Evolutionary conservation across 2,113 vertebrate genomes (phyloP).

Genomic region (Thamnaconus septentrionalis): DNA sequence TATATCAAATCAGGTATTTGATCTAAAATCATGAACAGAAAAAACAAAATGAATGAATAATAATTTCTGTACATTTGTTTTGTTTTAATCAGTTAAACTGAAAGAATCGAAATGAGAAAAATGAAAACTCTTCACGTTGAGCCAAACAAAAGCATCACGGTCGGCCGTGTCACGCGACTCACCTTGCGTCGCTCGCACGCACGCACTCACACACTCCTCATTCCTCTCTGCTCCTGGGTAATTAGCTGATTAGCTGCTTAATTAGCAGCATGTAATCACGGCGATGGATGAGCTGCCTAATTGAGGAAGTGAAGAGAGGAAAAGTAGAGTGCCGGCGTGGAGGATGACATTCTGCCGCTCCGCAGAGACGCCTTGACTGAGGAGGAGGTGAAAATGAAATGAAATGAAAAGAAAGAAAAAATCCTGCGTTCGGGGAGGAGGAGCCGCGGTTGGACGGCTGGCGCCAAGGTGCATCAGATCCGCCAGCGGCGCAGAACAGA

Average conservation of each 20-base stretch:
- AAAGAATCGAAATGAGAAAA: too few relatives aligned
- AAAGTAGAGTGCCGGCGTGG: slow-evolving; percentile 39
- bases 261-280: slow-evolving; percentile 73
- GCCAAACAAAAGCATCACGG: background rate
- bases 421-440: background rate
- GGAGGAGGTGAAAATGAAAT: slow-evolving; percentile 22
- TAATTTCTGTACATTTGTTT: too few relatives aligned
- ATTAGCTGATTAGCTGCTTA: slow-evolving; percentile 77
- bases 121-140: too few relatives aligned
- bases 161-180: background rate
- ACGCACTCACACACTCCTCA: slow-evolving; percentile 24
- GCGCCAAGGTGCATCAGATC: slow-evolving; percentile 11
- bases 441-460: too few relatives aligned
- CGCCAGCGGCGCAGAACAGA: background rate
- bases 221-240: slow-evolving; percentile 60
- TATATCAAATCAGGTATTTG: too few relatives aligned
- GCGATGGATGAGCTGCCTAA: slow-evolving; percentile 67
- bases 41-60: too few relatives aligned
- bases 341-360: slow-evolving; percentile 49
- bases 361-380: slow-evolving; percentile 15
- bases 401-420: slow-evolving; percentile 10
- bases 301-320: slow-evolving; percentile 63
- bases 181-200: slow-evolving; percentile 36
- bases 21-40: too few relatives aligned
- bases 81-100: too few relatives aligned